Evolutionary conservation across 2,113 vertebrate species (phyloP).

Genomic region (Carollia perspicillata): DNA sequence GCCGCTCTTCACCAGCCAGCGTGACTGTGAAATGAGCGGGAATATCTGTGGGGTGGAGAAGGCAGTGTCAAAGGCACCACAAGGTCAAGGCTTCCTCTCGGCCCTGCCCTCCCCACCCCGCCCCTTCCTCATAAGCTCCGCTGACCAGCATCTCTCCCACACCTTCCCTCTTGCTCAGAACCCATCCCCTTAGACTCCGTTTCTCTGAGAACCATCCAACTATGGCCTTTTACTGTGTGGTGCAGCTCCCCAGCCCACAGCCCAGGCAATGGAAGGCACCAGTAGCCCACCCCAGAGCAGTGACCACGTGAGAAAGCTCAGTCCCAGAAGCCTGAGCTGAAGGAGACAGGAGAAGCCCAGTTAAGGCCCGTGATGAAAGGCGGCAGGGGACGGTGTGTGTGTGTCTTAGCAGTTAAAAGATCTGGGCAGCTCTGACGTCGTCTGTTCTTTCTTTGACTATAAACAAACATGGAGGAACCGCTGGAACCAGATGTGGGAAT

Average conservation of each 20-base stretch:
- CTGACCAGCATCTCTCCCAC: background rate
- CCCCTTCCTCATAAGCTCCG: background rate
- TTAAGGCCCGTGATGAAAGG: fast-evolving
- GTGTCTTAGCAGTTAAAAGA: background rate
- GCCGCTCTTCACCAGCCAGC: constrained; percentile 92
- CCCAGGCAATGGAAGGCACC: background rate
- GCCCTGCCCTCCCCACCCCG: fast-evolving
- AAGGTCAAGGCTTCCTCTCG: background rate
- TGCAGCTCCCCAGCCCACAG: background rate
- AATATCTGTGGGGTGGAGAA: constrained; percentile 86
- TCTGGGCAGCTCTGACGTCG: background rate
- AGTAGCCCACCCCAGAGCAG: background rate
- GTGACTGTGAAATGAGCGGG: constrained; percentile 94
- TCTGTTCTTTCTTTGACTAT: background rate
- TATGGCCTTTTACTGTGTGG: fast-evolving
- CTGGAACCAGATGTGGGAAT: background rate
- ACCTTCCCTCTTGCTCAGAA: background rate
- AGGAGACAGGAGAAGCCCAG: background rate
- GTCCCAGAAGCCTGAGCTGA: background rate
- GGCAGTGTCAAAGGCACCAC: background rate
- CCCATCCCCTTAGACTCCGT: background rate
- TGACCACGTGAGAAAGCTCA: background rate
- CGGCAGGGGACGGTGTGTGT: background rate
- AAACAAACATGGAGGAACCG: background rate
- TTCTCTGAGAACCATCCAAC: background rate